Evolutionary conservation across 2,797 vertebrate species (phyloP), one percentile per base, ranked within the genome.

Genomic region (Scomberomorus guttatus): DNA sequence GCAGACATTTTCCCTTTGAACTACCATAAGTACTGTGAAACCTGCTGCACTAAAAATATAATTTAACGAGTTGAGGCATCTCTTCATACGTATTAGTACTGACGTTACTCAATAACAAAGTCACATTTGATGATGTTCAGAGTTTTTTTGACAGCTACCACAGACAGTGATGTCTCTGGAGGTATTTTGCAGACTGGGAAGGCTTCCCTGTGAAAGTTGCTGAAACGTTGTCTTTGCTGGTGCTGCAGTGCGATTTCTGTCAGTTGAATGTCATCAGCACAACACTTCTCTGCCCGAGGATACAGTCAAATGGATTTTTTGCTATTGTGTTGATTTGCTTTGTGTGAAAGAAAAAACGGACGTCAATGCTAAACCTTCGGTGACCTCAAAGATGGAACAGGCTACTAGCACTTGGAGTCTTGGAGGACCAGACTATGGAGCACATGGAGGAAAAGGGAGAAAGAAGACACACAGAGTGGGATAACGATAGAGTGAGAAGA

Each of bases 241-340:
- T 87, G 76, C 64, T 87, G 66, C 57, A 70, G 29, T 84, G 70
- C 68, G 14, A 79, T 85, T 84, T 80, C 64, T 63, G 46, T 79
- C 75, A 56, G 60, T 54, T 52, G 27, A 42, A 62, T 14, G 18
- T 20, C 66, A 72, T 69, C 69, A 79, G 55, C 57, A 69, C 27
- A 67, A 48, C 59, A 59, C 9, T 15, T 63, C 39, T 78, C 54
- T 59, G 77, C 57, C 75, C 2, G 27, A 77, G 75, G 67, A 72
- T 6, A 55, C 24, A n/a, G 32, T 2, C 11, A 20, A 59, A 50
- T 50, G 15, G 51, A 60, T 79, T 81, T 81, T 50, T 18, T 20
- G 17, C 46, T 50, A 50, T n/a, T 64, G 5, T 70, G 56, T 58
- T 58, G 56, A 58, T 34, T 58, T 58, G 50, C 25, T 66, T 68